Base-by-base conservation (phyloP, 2,888 invertebrate genomes). In the Diaprepes abbreviatus region DNA sequence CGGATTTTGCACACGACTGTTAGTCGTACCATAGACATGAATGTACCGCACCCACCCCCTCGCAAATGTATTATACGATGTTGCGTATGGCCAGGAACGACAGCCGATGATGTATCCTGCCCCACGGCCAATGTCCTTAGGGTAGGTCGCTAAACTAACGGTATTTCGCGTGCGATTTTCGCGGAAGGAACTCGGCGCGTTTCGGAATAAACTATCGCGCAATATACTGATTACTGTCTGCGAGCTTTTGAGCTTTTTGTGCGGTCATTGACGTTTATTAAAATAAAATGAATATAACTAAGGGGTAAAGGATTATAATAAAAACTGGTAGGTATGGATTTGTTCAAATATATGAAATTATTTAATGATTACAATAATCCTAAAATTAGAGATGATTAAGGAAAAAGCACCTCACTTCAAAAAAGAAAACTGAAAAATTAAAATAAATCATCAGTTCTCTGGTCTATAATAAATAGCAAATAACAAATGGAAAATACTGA, bases 111-210 rank as follows among this genome's bases (percentile, higher is more conserved):
- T 79, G 77, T 80, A 79, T 77, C 78, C 79, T 75, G 75, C 76
- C 74, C 75, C 80, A 82, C 80, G 79, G 82, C 79, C 82, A 81
- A 81, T 81, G 82, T 82, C 82, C 83, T 83, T 83, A 81, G 73
- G 79, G 79, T 79, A 82, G 83, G 83, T 83, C 82, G 82, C 77
- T 72, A 75, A 74, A 74, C 75, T 80, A 81, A 78, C 82, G 80
- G 82, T 80, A 82, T 79, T 81, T 79, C 75, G 79, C 79, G 80
- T 80, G 72, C 69, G 65, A 69, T 72, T 72, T 72, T 72, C 66
- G 68, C 66, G 65, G 60, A 63, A 64, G 68, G 65, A 71, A 68
- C 59, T 66, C 66, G 40, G 48, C 28, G 48, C 36, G 31, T 36
- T 31, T 55, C 35, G 54, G 48, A 52, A 59, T 59, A 50, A 48